Conservation (phyloP, 1,140 invertebrate species). For the Hyphantria cunea region DNA sequence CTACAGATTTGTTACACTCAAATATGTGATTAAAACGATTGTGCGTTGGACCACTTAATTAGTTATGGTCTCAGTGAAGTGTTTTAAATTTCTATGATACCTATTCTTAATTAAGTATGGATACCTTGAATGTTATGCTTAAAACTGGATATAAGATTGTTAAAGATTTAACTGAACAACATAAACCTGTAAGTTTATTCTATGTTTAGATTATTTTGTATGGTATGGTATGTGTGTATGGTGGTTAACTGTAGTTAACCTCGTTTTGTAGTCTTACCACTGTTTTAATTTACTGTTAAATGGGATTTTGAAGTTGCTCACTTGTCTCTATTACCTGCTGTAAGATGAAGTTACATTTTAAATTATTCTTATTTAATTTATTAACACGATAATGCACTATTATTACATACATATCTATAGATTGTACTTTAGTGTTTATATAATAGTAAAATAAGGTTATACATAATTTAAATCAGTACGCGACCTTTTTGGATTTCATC, state of each 20-base stretch:
- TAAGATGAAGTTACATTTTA: no score
- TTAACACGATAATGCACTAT: no score
- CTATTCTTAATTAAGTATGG: constrained; percentile 43
- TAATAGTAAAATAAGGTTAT: no score
- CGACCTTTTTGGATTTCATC: no score
- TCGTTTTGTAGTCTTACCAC: no score
- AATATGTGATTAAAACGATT: constrained; percentile 11
- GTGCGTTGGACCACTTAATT: constrained; percentile 7
- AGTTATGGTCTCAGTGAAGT: constrained; percentile 9
- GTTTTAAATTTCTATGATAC: constrained; percentile 15
- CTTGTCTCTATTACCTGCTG: no score
- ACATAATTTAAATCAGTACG: no score
- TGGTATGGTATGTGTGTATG: background rate
- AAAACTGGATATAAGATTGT: constrained; percentile 74
- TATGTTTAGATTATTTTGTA: background rate
- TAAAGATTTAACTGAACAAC: constrained; percentile 69
- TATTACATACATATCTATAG: no score
- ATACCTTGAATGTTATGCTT: constrained; percentile 66
- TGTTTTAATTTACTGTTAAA: no score
- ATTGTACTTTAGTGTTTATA: no score
- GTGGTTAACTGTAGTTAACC: background rate
- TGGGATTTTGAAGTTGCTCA: no score
- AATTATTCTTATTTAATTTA: no score
- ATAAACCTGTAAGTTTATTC: constrained; percentile 64
- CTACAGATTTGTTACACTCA: constrained; percentile 7